Conservation (phyloP, 2,113 vertebrate species). For the Anoura caudifer region DNA sequence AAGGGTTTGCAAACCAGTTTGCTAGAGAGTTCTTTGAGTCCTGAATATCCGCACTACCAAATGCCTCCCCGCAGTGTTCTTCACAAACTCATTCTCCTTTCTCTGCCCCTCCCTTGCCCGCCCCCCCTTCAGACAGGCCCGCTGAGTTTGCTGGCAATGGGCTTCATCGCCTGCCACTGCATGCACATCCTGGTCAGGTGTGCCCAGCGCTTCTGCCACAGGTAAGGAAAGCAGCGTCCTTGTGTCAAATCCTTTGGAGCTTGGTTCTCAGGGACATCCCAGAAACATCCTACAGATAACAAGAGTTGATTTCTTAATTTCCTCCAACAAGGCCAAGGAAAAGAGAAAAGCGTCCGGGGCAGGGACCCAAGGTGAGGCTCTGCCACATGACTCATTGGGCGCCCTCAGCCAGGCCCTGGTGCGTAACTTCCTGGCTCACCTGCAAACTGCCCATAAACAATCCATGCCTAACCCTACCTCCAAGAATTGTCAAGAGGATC, state of each 20-base stretch:
- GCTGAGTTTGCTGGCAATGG: slow-evolving; percentile 90
- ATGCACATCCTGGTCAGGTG: slow-evolving; percentile 94
- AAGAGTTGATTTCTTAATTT: background rate
- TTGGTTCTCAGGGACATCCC: background rate
- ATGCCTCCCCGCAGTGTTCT: fast-evolving
- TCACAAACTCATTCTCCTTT: slow-evolving; percentile 27
- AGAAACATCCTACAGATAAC: background rate
- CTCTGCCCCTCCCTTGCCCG: background rate
- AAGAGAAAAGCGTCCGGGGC: background rate
- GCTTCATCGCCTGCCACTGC: slow-evolving; percentile 91
- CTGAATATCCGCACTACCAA: background rate
- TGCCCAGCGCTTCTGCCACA: slow-evolving; percentile 89
- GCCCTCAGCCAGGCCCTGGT: background rate
- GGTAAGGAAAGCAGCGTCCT: slow-evolving; percentile 80
- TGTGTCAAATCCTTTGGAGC: background rate
- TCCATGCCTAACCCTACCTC: background rate
- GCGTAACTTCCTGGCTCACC: background rate
- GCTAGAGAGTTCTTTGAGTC: background rate
- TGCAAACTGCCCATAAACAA: background rate
- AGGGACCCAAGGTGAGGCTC: background rate
- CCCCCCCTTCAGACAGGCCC: slow-evolving; percentile 87
- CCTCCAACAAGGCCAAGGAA: background rate
- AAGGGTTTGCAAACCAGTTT: background rate
- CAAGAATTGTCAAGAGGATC: background rate
- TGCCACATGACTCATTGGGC: background rate